Conservation (phyloP, 1,140 invertebrate genomes). For the Nephila pilipes region DNA sequence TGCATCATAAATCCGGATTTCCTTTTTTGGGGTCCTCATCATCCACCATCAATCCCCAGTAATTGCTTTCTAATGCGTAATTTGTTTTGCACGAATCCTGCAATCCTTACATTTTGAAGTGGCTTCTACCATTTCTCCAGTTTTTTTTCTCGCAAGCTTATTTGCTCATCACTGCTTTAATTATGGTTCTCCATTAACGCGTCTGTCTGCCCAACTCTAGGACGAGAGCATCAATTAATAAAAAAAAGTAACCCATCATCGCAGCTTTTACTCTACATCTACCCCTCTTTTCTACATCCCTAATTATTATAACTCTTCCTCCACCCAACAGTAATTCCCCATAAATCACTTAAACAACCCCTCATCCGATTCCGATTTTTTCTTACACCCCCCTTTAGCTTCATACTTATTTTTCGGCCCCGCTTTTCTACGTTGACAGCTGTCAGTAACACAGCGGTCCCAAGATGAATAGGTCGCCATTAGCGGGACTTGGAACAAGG, state of each 20-base stretch:
- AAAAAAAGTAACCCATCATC: background rate
- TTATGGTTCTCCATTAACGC: slow-evolving; percentile 15
- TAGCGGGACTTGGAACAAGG: slow-evolving; percentile 68
- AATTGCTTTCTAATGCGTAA: slow-evolving; percentile 42
- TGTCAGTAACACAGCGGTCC: slow-evolving; percentile 69
- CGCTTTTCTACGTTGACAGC: slow-evolving; percentile 70
- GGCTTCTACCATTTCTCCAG: background rate
- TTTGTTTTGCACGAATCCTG: slow-evolving; percentile 23
- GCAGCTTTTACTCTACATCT: slow-evolving; percentile 32
- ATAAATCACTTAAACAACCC: slow-evolving; percentile 74
- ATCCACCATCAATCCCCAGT: slow-evolving; percentile 31
- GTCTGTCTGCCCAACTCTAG: slow-evolving; percentile 20
- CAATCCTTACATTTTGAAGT: slow-evolving; percentile 41
- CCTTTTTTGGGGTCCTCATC: slow-evolving; percentile 17
- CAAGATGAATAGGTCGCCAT: slow-evolving; percentile 74
- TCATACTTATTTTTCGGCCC: slow-evolving; percentile 64
- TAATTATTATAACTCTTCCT: slow-evolving; percentile 73
- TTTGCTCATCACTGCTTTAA: slow-evolving; percentile 35
- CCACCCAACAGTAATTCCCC: slow-evolving; percentile 49
- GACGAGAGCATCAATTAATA: slow-evolving; percentile 35
- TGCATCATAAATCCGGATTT: slow-evolving; percentile 10
- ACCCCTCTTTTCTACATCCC: slow-evolving; percentile 27
- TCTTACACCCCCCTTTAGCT: background rate
- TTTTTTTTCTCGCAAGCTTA: background rate
- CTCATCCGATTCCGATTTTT: slow-evolving; percentile 37